Evolutionary conservation across 1,140 invertebrate species (phyloP).

Genomic region (Apis cerana): DNA sequence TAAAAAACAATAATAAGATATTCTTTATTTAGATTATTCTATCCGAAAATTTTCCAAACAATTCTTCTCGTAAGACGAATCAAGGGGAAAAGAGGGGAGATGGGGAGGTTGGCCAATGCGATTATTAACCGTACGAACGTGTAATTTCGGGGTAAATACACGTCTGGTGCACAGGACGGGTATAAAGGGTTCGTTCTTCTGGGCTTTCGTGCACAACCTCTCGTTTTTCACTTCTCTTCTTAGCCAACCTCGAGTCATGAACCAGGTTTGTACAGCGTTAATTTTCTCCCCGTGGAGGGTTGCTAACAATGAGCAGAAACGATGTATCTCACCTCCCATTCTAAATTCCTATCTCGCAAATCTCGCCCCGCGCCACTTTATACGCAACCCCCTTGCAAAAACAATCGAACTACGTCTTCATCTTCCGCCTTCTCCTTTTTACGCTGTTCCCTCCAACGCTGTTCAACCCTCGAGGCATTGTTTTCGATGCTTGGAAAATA

Average conservation of each 20-base stretch:
- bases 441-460: too few species aligned
- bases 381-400: conserved; percentile 1
- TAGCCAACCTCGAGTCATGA: not conserved
- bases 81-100: not conserved
- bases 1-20: too few species aligned
- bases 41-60: too few species aligned
- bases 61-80: not conserved
- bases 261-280: conserved; percentile 15
- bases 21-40: too few species aligned
- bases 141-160: conserved; percentile 10
- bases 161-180: not conserved
- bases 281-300: conserved; percentile 19
- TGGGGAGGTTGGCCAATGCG: not conserved
- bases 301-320: conserved; percentile 28
- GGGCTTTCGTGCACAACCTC: conserved; percentile 6
- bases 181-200: conserved; percentile 2
- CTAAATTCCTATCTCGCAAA: conserved; percentile 26
- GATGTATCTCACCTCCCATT: conserved; percentile 6
- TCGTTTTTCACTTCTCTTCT: conserved; percentile 26
- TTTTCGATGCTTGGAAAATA: not conserved
- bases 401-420: conserved; percentile 6
- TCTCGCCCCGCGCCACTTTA: conserved; percentile 9
- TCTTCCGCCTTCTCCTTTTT: not conserved
- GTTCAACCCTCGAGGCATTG: not conserved
- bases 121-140: conserved; percentile 1